Base-by-base conservation (phyloP, 1,140 invertebrate species). In the Triops longicaudatus region DNA sequence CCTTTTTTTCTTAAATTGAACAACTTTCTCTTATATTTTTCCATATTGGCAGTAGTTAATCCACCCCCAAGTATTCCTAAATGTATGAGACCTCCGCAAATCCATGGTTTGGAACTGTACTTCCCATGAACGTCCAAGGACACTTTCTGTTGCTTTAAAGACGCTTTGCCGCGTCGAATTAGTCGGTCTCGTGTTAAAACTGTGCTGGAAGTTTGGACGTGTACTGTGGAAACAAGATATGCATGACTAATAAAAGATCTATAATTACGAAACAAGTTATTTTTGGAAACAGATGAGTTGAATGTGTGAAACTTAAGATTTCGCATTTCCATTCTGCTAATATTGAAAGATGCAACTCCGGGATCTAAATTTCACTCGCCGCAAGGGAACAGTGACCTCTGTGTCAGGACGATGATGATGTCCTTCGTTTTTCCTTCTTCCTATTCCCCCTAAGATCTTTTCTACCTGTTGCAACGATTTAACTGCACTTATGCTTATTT, bases 31-130 rank as follows among this genome's bases (percentile, higher is more conserved):
- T 0, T 26, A 26, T 75, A 44, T 22, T 26, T 63, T 28, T 27
- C 74, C 22, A 1, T 75, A 12, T n/a, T 50, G n/a, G 26, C 43
- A 17, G 63, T 75, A 3, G 28, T 75, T 31, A 63, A 75, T 50
- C 74, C 74, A 50, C 74, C 43, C 27, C 41, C 22, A 9, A 50
- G 27, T 42, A 50, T 27, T 27, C 74, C 74, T 4, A 10, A 10
- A 4, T 28, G 22, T 9, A 42, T 75, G 10, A 43, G 74, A 28
- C 43, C 43, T 9, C 74, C 74, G 6, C 41, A 12, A n/a, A 26
- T 75, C 22, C 41, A n/a, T 5, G 74, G 74, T 17, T 44, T 75
- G 74, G 41, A 75, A 75, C n/a, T 37, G n/a, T 75, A 43, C 6
- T 75, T 63, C 22, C 50, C 50, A 6, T 63, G 14, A 63, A n/a